These are phyloP conservation scores for Micromys minutus DNA, from an alignment of 2,113 vertebrate genomes.

Conservation along the genomic window DNA sequence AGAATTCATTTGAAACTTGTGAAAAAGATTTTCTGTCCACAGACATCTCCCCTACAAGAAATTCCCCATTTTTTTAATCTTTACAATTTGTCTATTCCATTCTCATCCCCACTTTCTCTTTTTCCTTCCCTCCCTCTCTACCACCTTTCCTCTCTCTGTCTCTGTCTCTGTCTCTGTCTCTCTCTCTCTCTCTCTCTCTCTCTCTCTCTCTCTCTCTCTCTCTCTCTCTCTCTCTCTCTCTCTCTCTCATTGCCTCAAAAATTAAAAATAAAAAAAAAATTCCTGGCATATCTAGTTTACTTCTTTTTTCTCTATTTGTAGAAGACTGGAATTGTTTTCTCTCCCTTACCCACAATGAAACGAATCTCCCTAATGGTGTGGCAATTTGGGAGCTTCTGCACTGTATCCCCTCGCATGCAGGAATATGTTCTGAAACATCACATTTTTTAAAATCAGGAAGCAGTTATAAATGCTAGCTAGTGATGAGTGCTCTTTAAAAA, in stretches of 20 bases:
- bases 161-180: not conserved
- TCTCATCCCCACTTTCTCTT: not conserved
- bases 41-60: not conserved
- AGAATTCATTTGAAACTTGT: not conserved
- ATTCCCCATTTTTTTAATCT: not conserved
- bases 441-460: not conserved
- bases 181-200: not conserved
- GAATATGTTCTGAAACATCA: not conserved
- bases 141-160: not conserved
- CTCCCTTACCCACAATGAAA: not conserved
- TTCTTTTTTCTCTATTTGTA: not conserved
- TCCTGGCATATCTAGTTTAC: not conserved
- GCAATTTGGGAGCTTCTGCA: not conserved
- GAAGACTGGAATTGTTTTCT: no score
- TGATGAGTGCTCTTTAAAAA: not conserved
- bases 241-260: no score
- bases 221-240: not conserved
- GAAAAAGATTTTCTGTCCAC: not conserved
- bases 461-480: not conserved
- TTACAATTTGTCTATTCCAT: not conserved
- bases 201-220: not conserved
- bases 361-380: rapidly evolving
- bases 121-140: not conserved
- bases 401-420: not conserved
- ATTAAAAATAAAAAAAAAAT: not conserved